A percentile compares a stretch with the other conserved stretches of the same genome.
Conservation (phyloP, 2,888 invertebrate genomes). For the Esperia sulphurella region DNA sequence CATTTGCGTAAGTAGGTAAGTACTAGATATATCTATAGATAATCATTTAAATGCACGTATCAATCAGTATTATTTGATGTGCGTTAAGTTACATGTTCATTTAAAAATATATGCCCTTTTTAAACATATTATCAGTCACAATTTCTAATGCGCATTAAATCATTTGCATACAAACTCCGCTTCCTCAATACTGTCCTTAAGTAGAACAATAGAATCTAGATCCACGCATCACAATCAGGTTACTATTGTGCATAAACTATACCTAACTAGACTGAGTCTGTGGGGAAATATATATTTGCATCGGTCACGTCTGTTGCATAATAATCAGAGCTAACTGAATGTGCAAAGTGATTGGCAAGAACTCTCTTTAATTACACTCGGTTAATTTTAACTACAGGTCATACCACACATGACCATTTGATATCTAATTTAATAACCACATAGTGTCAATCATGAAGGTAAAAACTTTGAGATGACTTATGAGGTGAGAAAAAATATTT, state of each 20-base stretch:
- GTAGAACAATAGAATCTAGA: constrained; percentile 58
- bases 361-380: background rate
- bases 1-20: no score
- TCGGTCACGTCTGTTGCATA: constrained; percentile 25
- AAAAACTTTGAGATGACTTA: no score
- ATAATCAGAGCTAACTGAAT: constrained; percentile 16
- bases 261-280: constrained; percentile 29
- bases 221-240: constrained; percentile 57
- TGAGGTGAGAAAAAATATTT: no score
- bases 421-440: no score
- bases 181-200: constrained; percentile 50
- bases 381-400: no score
- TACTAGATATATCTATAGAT: no score
- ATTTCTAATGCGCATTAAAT: constrained; percentile 3
- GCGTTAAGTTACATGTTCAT: no score
- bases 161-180: constrained; percentile 45
- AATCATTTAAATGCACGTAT: no score
- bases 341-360: background rate
- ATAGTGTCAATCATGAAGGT: no score
- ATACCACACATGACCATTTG: no score
- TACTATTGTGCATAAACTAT: constrained; percentile 39
- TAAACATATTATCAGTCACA: background rate
- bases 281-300: constrained; percentile 35
- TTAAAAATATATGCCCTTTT: no score
- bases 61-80: no score